A percentile compares a stretch with the other conserved stretches of the same genome.
Evolutionary conservation across 2,888 invertebrate genomes (phyloP).

Genomic region (Metalampra italica): DNA sequence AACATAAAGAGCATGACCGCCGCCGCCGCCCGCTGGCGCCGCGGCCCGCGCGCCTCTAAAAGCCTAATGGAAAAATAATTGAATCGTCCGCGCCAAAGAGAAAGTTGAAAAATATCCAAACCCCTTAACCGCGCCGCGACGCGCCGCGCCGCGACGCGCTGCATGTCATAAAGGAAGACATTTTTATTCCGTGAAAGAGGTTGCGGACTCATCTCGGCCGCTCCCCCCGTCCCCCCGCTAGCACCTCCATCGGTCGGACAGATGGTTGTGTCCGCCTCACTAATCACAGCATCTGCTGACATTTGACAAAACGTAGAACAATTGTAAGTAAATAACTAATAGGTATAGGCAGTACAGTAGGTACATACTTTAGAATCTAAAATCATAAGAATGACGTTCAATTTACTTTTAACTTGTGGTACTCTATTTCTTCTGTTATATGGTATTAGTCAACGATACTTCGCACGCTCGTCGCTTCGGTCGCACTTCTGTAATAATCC

Average conservation of each 20-base stretch:
- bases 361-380: too few species aligned
- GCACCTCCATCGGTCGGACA: too few species aligned
- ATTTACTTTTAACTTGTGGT: too few species aligned
- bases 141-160: background rate
- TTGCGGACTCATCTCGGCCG: background rate
- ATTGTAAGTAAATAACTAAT: background rate
- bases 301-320: background rate
- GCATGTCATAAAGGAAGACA: background rate
- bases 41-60: constrained; percentile 7
- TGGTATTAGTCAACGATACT: too few species aligned
- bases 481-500: too few species aligned
- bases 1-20: background rate
- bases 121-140: constrained; percentile 7
- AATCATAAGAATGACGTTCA: too few species aligned
- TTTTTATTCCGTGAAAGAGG: background rate
- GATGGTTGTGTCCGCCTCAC: too few species aligned
- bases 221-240: background rate
- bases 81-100: constrained; percentile 19
- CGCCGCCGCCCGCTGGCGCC: constrained; percentile 1
- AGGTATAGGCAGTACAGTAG: too few species aligned
- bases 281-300: too few species aligned
- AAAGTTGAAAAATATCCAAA: constrained; percentile 26
- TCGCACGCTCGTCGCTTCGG: too few species aligned
- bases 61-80: constrained; percentile 33
- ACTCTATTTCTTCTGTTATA: too few species aligned